These are phyloP conservation scores for Pycnomerus fuliginosus DNA, from an alignment of 2,888 invertebrate species.

Conservation along the genomic window DNA sequence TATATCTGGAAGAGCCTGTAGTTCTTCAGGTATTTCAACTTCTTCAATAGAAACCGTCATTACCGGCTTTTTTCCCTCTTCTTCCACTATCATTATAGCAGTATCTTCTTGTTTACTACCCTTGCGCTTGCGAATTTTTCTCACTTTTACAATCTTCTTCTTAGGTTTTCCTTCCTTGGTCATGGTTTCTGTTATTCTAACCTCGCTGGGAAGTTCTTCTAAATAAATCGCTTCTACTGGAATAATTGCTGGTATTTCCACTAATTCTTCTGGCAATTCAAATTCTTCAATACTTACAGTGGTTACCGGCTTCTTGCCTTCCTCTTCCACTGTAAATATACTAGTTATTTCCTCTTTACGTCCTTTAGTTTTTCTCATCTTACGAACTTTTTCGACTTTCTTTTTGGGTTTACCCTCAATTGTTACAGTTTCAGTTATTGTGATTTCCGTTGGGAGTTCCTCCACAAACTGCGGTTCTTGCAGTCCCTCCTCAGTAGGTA, in stretches of 20 bases:
- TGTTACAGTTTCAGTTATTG: slow-evolving; percentile 42
- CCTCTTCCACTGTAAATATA: slow-evolving; percentile 53
- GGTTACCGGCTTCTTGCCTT: slow-evolving; percentile 50
- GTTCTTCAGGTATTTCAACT: slow-evolving; percentile 42
- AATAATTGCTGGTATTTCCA: slow-evolving; percentile 45
- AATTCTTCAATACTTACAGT: slow-evolving; percentile 41
- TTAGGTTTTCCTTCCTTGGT: slow-evolving; percentile 26
- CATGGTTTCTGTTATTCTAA: slow-evolving; percentile 26
- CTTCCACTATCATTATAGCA: slow-evolving; percentile 40
- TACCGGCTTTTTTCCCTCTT: slow-evolving; percentile 39
- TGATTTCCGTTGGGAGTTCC: slow-evolving; percentile 39
- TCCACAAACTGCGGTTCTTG: slow-evolving; percentile 31
- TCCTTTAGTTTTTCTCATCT: slow-evolving; percentile 51
- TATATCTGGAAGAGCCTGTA: slow-evolving; percentile 39
- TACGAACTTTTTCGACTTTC: slow-evolving; percentile 43
- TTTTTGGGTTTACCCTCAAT: slow-evolving; percentile 42
- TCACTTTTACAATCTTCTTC: slow-evolving; percentile 43
- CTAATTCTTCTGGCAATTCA: slow-evolving; percentile 32
- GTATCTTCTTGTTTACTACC: slow-evolving; percentile 46
- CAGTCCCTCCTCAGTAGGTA: slow-evolving; percentile 3
- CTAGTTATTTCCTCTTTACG: slow-evolving; percentile 51
- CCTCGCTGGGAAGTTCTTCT: slow-evolving; percentile 39
- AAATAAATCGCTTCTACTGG: slow-evolving; percentile 21
- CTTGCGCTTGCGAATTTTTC: slow-evolving; percentile 44
- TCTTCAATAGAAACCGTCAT: slow-evolving; percentile 37